Evolutionary conservation across 2,797 vertebrate genomes (phyloP).

Genomic region (Gymnothorax reevesii): DNA sequence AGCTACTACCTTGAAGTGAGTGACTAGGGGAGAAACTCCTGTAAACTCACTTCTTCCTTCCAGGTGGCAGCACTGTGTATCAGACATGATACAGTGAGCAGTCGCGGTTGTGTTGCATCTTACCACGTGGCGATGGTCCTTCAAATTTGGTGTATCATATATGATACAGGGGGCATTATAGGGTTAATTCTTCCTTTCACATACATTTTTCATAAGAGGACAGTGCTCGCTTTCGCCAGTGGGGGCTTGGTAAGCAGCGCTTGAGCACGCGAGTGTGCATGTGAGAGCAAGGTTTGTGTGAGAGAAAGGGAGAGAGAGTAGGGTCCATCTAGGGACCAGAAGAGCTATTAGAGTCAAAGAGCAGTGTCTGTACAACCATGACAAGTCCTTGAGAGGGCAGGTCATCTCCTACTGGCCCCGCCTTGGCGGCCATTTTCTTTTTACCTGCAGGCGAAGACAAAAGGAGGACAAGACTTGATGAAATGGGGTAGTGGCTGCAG

Average conservation of each 20-base stretch:
- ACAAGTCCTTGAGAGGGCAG: slow-evolving; percentile 67
- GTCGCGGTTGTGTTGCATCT: too few relatives aligned
- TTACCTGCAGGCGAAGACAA: slow-evolving; percentile 80
- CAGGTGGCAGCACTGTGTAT: too few relatives aligned
- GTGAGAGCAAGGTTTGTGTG: background rate
- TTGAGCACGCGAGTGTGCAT: background rate
- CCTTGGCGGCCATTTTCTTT: slow-evolving; percentile 71
- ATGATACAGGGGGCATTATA: too few relatives aligned
- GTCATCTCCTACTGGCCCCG: slow-evolving; percentile 69
- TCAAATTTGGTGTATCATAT: too few relatives aligned
- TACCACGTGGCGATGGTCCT: too few relatives aligned
- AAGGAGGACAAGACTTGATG: background rate
- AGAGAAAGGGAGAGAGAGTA: slow-evolving; percentile 47
- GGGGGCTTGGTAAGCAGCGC: slow-evolving; percentile 7
- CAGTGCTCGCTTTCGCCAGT: background rate
- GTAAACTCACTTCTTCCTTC: too few relatives aligned
- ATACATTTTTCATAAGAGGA: slow-evolving; percentile 4
- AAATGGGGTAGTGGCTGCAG: background rate
- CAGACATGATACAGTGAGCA: too few relatives aligned
- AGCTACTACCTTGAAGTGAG: too few relatives aligned
- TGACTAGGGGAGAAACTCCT: too few relatives aligned
- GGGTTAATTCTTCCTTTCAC: background rate
- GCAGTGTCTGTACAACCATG: slow-evolving; percentile 70
- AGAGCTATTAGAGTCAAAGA: slow-evolving; percentile 79
- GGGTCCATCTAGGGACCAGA: slow-evolving; percentile 68